Percentiles rank a stretch among this genome's conserved stretches.
phyloP scores from a whole-genome alignment of 2,888 invertebrate genomes.

The Hesperia comma region DNA sequence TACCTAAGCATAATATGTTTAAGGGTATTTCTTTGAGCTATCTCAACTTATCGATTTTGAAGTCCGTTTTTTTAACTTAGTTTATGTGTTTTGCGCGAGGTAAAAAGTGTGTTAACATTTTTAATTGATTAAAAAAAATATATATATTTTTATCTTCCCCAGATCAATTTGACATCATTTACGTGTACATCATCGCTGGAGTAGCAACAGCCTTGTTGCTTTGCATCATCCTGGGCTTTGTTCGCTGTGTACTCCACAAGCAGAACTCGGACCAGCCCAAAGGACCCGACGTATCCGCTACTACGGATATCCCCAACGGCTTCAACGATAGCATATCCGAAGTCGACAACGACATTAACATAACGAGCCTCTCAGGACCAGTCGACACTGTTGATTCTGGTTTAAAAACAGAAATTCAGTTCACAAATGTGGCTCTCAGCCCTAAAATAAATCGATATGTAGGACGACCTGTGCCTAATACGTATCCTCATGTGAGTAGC shows the following conservation, averaged over 20 bases:
- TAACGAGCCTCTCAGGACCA: constrained; percentile 87
- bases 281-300: constrained; percentile 88
- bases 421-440: constrained; percentile 72
- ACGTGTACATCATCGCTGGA: constrained; percentile 92
- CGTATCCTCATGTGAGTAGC: constrained; percentile 78
- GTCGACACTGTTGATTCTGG: constrained; percentile 80
- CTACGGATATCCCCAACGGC: constrained; percentile 90
- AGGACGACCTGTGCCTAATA: constrained; percentile 77
- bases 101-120: no score
- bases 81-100: no score
- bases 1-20: no score
- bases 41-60: no score
- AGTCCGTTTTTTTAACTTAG: no score
- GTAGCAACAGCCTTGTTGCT: constrained; percentile 88
- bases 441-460: constrained; percentile 80
- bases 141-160: constrained; percentile 56
- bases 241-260: constrained; percentile 87
- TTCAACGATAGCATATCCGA: constrained; percentile 95
- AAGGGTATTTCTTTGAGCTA: no score
- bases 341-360: constrained; percentile 90
- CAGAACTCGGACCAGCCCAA: constrained; percentile 86
- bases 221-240: constrained; percentile 88
- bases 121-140: no score
- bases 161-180: constrained; percentile 92
- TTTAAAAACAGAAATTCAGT: constrained; percentile 76